These are phyloP conservation scores for Cyprinus carpio DNA, from an alignment of 2,113 vertebrate species.

Conservation along the genomic window DNA sequence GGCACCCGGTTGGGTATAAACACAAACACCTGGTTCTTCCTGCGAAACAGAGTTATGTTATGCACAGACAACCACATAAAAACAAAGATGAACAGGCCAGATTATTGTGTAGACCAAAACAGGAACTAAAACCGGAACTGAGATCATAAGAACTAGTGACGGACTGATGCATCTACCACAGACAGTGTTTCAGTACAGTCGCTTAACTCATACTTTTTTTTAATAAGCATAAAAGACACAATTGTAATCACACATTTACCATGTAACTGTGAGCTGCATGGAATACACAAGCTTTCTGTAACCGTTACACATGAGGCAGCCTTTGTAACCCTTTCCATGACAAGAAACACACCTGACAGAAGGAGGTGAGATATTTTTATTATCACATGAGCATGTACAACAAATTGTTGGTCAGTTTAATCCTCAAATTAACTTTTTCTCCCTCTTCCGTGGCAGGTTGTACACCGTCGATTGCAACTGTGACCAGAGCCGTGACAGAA, in stretches of 20 bases:
- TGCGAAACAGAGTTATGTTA: constrained; percentile 43
- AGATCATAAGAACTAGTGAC: background rate
- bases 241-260: constrained; percentile 60
- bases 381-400: background rate
- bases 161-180: background rate
- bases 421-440: constrained; percentile 59
- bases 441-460: constrained; percentile 69
- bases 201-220: background rate
- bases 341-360: constrained; percentile 72
- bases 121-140: background rate
- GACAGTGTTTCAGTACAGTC: background rate
- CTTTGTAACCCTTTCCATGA: constrained; percentile 72
- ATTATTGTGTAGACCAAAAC: background rate
- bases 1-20: constrained; percentile 78
- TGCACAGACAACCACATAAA: background rate
- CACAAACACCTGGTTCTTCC: constrained; percentile 79
- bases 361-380: background rate
- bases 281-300: constrained; percentile 76
- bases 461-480: constrained; percentile 60
- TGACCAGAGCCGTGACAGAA: constrained; percentile 67
- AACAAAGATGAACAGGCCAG: background rate
- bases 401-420: background rate
- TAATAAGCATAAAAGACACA: background rate
- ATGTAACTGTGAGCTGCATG: constrained; percentile 74
- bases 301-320: constrained; percentile 69